Evolutionary conservation across 2,888 invertebrate genomes (phyloP), one percentile per base, ranked within the genome.

Genomic region (Noctua janthina): DNA sequence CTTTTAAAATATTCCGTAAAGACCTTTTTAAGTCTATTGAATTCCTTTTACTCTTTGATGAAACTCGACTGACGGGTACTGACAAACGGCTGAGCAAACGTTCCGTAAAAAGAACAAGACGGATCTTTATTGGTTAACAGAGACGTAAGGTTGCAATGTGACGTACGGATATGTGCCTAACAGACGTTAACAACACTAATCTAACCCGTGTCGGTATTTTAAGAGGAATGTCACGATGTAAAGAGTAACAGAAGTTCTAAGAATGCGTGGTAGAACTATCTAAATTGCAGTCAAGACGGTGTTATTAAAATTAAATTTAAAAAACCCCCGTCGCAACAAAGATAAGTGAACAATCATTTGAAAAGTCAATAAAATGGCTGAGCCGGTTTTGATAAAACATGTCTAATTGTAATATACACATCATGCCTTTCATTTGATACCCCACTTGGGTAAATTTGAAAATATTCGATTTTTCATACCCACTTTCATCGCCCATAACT

Each of bases 91-190:
- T 67, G 64, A 74, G 13, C 39, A 71, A 59, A 69, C 51, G 46
- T 67, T n/a, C 35, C 15, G 17, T 74, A 59, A 77, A 71, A 82
- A 71, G 62, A 78, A 51, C 39, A 82, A 39, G 76, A 51, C 7
- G 15, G 13, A 70, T 69, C 74, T 79, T 82, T 85, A 85, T 79
- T 85, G 74, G 76, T 68, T 85, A 74, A 84, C 56, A 64, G 29
- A 68, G 64, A 59, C 59, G 54, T 78, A 74, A 73, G 59, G 54
- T 15, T 73, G 72, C 74, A 71, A 71, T 69, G 75, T 85, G 76
- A 84, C 82, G 35, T 43, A 59, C 43, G 73, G 29, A 67, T 49
- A 69, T 82, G 66, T 59, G 62, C 49, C 23, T 29, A 43, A 51
- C 51, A 71, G 62, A 39, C 29, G 15, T 62, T 68, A 59, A 72